Evolutionary conservation across 2,888 invertebrate genomes (phyloP).

Genomic region (Ectropis crepuscularia): DNA sequence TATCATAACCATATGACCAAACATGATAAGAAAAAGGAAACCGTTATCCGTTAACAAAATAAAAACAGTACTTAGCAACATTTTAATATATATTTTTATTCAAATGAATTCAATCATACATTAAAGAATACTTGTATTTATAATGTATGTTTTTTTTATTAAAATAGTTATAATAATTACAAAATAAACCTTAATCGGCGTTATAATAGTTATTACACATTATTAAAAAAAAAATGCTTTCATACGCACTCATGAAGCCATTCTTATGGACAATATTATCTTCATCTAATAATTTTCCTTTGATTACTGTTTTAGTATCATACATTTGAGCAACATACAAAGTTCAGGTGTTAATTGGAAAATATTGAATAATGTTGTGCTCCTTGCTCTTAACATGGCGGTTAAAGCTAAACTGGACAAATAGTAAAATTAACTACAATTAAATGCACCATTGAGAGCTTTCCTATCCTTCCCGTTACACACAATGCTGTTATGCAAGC

Average conservation of each 20-base stretch:
- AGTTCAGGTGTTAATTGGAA: slow-evolving; percentile 59
- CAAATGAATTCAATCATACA: slow-evolving; percentile 84
- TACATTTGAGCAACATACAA: slow-evolving; percentile 74
- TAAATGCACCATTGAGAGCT: slow-evolving; percentile 81
- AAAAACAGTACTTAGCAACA: slow-evolving; percentile 80
- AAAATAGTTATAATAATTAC: slow-evolving; percentile 83
- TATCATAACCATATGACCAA: neutral
- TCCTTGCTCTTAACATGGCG: slow-evolving; percentile 69
- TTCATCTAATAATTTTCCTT: slow-evolving; percentile 59
- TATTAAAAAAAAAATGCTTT: slow-evolving; percentile 69
- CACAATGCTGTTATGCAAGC: slow-evolving; percentile 68
- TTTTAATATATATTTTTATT: slow-evolving; percentile 86
- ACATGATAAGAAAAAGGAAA: neutral
- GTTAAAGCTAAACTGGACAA: slow-evolving; percentile 81
- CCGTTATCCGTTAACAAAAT: slow-evolving; percentile 47
- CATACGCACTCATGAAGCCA: slow-evolving; percentile 71
- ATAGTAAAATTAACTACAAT: slow-evolving; percentile 79
- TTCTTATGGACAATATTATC: slow-evolving; percentile 66
- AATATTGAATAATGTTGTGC: slow-evolving; percentile 74
- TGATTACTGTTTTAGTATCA: slow-evolving; percentile 43
- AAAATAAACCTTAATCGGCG: slow-evolving; percentile 80
- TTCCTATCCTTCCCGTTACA: slow-evolving; percentile 56
- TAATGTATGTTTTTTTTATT: slow-evolving; percentile 77
- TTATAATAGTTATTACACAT: slow-evolving; percentile 72
- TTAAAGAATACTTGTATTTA: slow-evolving; percentile 81